Percentiles rank a stretch among this genome's conserved stretches.
These are phyloP conservation scores for Monochamus saltuarius DNA, from an alignment of 1,140 invertebrate species.

Conservation along the genomic window DNA sequence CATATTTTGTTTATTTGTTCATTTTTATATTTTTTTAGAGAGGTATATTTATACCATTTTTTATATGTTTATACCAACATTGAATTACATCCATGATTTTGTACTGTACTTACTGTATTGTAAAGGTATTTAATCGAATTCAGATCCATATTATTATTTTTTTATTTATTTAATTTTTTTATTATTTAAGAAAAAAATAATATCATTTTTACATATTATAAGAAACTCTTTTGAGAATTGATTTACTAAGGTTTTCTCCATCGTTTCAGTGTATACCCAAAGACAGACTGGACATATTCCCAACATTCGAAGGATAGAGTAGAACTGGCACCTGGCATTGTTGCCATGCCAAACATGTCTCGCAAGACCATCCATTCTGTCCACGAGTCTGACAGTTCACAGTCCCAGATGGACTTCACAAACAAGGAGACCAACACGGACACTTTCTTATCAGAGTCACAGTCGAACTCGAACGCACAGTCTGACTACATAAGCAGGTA, in stretches of 20 bases:
- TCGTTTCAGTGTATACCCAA: slow-evolving; percentile 67
- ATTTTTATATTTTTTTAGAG: no score
- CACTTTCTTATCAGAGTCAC: background rate
- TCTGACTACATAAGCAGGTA: background rate
- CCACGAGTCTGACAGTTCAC: slow-evolving; percentile 16
- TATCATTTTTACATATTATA: no score
- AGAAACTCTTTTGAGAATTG: no score
- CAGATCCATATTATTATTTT: no score
- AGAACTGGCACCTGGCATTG: slow-evolving; percentile 72
- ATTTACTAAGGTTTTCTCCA: slow-evolving; percentile 10
- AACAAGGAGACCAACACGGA: slow-evolving; percentile 46
- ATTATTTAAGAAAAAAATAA: background rate
- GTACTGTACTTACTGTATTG: no score
- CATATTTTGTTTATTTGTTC: no score
- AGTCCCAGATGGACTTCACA: slow-evolving; percentile 1
- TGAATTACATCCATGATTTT: no score
- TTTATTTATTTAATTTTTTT: no score
- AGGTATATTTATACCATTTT: no score
- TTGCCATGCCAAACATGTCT: slow-evolving; percentile 82
- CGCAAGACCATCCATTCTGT: slow-evolving; percentile 57
- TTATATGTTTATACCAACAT: no score
- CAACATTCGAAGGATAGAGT: slow-evolving; percentile 70
- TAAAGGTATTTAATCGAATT: no score
- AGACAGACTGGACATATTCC: slow-evolving; percentile 82
- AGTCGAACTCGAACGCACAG: background rate